Percentiles rank a stretch among this genome's conserved stretches.
Conservation (phyloP, 2,888 invertebrate genomes). For the Agonopterix subpropinquella region DNA sequence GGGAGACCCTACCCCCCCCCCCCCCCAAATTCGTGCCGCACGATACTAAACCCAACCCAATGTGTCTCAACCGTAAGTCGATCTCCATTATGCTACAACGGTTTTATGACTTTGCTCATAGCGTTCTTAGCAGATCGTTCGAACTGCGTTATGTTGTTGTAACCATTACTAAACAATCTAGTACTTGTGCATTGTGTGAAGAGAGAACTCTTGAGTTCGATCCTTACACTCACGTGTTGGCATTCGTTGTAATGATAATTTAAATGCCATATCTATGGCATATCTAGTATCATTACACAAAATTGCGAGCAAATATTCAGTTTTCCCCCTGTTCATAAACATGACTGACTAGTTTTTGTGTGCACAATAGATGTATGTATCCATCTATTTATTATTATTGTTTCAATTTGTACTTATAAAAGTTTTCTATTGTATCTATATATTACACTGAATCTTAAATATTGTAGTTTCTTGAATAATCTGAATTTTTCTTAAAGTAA, state of each 20-base stretch:
- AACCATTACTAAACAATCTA: slow-evolving; percentile 37
- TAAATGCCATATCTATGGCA: slow-evolving; percentile 46
- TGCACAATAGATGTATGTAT: neutral
- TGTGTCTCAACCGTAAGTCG: too few species aligned
- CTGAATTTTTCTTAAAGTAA: too few species aligned
- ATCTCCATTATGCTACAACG: too few species aligned
- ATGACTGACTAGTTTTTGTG: slow-evolving; percentile 36
- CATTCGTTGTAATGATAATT: slow-evolving; percentile 29
- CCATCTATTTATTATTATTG: neutral
- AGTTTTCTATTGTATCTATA: neutral
- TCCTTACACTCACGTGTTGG: slow-evolving; percentile 42
- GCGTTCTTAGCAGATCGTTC: too few species aligned
- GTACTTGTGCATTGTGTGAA: slow-evolving; percentile 38
- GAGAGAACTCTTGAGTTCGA: slow-evolving; percentile 58
- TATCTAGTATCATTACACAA: slow-evolving; percentile 50
- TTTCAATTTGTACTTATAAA: neutral
- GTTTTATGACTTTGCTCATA: too few species aligned
- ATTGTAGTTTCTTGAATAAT: too few species aligned
- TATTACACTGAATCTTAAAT: too few species aligned
- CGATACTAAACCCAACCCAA: too few species aligned
- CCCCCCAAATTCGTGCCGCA: too few species aligned
- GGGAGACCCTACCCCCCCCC: too few species aligned
- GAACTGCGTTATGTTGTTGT: slow-evolving; percentile 38
- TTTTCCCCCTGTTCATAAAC: slow-evolving; percentile 42
- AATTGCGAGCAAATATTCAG: slow-evolving; percentile 69